Conservation (phyloP, 1,140 invertebrate genomes). For the Drosophila azteca region DNA sequence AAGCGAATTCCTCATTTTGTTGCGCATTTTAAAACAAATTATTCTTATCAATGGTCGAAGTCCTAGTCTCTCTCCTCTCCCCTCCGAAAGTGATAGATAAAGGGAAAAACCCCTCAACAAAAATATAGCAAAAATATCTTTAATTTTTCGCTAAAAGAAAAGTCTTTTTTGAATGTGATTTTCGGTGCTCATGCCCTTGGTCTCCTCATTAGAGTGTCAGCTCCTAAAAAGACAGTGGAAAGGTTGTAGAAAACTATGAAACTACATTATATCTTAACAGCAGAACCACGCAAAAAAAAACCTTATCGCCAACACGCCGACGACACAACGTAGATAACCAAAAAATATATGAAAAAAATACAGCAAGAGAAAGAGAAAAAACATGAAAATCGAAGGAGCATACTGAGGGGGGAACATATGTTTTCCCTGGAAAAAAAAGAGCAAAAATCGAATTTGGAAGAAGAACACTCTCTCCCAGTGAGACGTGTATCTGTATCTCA, state of each 20-base stretch:
- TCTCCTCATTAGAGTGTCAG: not conserved
- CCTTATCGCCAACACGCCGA: constrained; percentile 54
- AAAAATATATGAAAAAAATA: constrained; percentile 9
- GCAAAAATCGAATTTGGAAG: constrained; percentile 26
- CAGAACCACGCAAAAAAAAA: constrained; percentile 5
- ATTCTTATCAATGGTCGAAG: constrained; percentile 8
- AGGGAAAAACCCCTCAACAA: not conserved
- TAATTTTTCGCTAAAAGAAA: too few relatives aligned
- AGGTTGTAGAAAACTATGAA: constrained; percentile 33
- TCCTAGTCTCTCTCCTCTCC: not conserved
- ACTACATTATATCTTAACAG: constrained; percentile 14
- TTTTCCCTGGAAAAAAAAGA: constrained; percentile 68
- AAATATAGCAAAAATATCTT: not conserved
- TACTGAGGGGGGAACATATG: constrained; percentile 57
- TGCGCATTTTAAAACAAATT: constrained; percentile 11
- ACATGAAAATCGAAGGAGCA: constrained; percentile 63
- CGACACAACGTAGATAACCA: constrained; percentile 45
- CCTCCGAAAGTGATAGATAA: not conserved
- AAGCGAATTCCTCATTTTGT: constrained; percentile 10
- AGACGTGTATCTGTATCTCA: constrained; percentile 8
- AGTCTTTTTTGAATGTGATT: too few relatives aligned
- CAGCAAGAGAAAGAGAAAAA: constrained; percentile 22
- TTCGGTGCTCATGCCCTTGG: too few relatives aligned
- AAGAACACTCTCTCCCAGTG: constrained; percentile 29
- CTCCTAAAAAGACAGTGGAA: constrained; percentile 8